Evolutionary conservation across 2,888 invertebrate genomes (phyloP).

Genomic region (Argyresthia goedartella): DNA sequence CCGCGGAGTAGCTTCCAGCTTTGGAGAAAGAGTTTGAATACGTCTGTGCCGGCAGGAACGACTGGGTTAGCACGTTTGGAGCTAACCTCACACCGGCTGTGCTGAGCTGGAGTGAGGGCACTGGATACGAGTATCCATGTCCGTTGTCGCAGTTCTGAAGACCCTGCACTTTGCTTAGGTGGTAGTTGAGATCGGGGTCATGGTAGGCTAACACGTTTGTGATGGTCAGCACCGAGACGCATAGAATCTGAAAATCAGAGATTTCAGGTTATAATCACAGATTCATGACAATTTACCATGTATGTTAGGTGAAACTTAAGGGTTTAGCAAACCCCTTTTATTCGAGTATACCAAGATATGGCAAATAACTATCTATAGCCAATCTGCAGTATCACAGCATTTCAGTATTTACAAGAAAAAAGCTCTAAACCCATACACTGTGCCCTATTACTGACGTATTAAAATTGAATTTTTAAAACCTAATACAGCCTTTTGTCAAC

Average conservation of each 20-base stretch:
- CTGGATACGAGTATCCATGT: constrained; percentile 67
- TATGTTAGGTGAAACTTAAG: no score
- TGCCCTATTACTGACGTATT: not conserved
- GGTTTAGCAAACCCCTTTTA: not conserved
- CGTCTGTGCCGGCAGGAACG: constrained; percentile 21
- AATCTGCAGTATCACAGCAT: not conserved
- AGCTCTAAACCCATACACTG: not conserved
- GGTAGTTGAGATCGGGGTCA: constrained; percentile 61
- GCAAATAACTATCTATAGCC: not conserved
- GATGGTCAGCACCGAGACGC: constrained; percentile 27
- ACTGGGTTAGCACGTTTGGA: constrained; percentile 15
- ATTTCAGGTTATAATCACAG: no score
- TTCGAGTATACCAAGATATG: not conserved
- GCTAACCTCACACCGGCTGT: constrained; percentile 36
- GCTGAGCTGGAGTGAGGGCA: constrained; percentile 66
- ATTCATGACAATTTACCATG: no score
- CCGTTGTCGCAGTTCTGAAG: constrained; percentile 18
- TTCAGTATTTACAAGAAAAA: constrained; percentile 1
- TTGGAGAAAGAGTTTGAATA: constrained; percentile 5
- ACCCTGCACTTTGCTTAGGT: constrained; percentile 50
- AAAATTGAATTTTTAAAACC: not conserved
- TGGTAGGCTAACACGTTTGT: constrained; percentile 46
- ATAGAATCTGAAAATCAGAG: constrained; percentile 36
- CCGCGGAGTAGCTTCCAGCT: constrained; percentile 6
- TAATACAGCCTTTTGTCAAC: no score